phyloP scores from a whole-genome alignment of 2,888 invertebrate species.

The Philaethria dido region DNA sequence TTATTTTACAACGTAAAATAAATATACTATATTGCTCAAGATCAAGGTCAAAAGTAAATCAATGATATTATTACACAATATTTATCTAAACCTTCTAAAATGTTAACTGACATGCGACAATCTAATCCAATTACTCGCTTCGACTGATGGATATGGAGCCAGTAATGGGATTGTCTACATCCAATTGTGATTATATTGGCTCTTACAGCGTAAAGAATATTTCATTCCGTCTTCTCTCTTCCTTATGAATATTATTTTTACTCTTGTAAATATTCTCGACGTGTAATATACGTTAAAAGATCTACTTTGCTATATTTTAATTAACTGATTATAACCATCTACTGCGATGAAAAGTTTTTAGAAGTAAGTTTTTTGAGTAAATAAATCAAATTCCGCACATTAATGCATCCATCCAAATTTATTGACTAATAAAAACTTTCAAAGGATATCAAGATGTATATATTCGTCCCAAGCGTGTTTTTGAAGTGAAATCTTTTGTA shows the following conservation, averaged over 20 bases:
- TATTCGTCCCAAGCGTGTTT: no score
- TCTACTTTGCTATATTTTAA: not conserved
- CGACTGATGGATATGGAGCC: conserved; percentile 23
- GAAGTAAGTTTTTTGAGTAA: not conserved
- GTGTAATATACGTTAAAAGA: not conserved
- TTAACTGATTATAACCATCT: not conserved
- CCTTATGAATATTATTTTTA: conserved; percentile 3
- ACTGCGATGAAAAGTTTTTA: not conserved
- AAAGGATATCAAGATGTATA: no score
- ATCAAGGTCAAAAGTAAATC: conserved; percentile 1
- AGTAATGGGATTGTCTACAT: conserved; percentile 32
- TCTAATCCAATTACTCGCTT: conserved; percentile 26
- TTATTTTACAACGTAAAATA: not conserved
- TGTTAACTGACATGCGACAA: conserved; percentile 28
- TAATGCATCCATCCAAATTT: no score
- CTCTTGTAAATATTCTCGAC: not conserved
- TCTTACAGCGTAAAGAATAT: conserved; percentile 18
- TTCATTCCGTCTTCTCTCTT: not conserved
- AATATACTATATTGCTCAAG: not conserved
- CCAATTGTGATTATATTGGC: conserved; percentile 30
- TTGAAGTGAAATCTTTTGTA: no score
- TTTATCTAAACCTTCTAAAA: conserved; percentile 21
- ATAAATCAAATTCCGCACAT: no score
- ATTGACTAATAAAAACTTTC: no score
- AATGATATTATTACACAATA: conserved; percentile 25